These are phyloP conservation scores for Eupeodes corollae DNA, from an alignment of 1,140 invertebrate species.

Conservation along the genomic window DNA sequence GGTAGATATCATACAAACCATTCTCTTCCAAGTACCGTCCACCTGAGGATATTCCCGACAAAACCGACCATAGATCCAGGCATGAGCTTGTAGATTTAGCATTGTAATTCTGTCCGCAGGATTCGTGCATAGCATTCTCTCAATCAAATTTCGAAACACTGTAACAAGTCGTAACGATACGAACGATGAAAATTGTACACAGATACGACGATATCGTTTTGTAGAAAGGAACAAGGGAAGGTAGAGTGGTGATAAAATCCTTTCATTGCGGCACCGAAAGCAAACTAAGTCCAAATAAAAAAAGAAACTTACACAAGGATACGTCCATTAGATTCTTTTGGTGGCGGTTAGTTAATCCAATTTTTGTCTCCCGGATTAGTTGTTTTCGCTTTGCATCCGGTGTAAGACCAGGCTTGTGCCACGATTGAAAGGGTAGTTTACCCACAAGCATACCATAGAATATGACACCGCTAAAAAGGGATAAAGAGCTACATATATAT, in stretches of 20 bases:
- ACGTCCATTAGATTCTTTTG: constrained; percentile 35
- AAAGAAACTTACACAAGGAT: constrained; percentile 22
- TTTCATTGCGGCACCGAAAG: too few species aligned
- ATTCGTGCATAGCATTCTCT: constrained; percentile 36
- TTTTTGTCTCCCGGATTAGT: constrained; percentile 50
- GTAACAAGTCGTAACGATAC: background rate
- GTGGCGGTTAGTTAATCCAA: constrained; percentile 43
- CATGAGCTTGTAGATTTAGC: constrained; percentile 38
- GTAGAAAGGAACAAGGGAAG: too few species aligned
- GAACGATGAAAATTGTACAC: background rate
- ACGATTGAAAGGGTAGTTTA: constrained; percentile 49
- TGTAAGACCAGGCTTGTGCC: constrained; percentile 36
- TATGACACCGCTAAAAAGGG: constrained; percentile 47
- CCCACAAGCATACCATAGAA: constrained; percentile 57
- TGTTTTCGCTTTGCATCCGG: constrained; percentile 45
- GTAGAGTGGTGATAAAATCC: too few species aligned
- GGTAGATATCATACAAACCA: too few species aligned
- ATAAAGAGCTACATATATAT: background rate
- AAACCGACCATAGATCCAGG: constrained; percentile 31
- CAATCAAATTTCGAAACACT: constrained; percentile 37
- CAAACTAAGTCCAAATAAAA: background rate
- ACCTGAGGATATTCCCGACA: too few species aligned
- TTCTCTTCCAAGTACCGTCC: too few species aligned
- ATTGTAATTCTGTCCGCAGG: constrained; percentile 38
- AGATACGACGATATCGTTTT: too few species aligned